These are phyloP conservation scores for Catostomus latipinnis DNA, from an alignment of 2,797 vertebrate species.

Conservation along the genomic window DNA sequence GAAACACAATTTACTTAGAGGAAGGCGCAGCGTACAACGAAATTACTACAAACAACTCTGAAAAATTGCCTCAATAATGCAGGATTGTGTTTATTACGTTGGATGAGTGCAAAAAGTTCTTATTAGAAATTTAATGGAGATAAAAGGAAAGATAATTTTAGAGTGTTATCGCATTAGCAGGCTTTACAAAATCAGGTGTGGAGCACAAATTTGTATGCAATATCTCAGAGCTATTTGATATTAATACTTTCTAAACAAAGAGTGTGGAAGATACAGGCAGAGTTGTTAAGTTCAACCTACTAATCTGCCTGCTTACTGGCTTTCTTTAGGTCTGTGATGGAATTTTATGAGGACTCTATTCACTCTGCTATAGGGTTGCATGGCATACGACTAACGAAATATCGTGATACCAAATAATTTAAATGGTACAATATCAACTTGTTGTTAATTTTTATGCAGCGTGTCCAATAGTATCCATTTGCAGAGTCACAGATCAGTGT, in stretches of 20 bases:
- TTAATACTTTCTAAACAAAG: constrained; percentile 37
- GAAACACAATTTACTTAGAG: constrained; percentile 74
- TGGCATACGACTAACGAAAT: too few relatives aligned
- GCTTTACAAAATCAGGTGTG: constrained; percentile 2
- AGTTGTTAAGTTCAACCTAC: neutral
- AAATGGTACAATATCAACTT: too few relatives aligned
- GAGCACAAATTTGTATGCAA: neutral
- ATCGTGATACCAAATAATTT: too few relatives aligned
- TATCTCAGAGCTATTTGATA: constrained; percentile 44
- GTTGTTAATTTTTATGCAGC: too few relatives aligned
- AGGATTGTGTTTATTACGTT: constrained; percentile 79
- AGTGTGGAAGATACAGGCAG: neutral
- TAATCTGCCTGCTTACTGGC: neutral
- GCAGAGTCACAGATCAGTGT: too few relatives aligned
- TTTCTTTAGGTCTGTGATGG: neutral
- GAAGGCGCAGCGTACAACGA: constrained; percentile 76
- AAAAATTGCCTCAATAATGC: constrained; percentile 69
- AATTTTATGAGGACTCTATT: neutral
- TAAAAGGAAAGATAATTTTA: constrained; percentile 42
- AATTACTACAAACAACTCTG: constrained; percentile 81
- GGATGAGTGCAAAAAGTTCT: constrained; percentile 71
- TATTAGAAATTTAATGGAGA: constrained; percentile 44
- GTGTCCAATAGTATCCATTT: too few relatives aligned
- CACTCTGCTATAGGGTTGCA: neutral
- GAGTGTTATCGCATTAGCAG: constrained; percentile 30